Evolutionary conservation across 2,888 invertebrate species (phyloP).

Genomic region (Tubulanus polymorphus): DNA sequence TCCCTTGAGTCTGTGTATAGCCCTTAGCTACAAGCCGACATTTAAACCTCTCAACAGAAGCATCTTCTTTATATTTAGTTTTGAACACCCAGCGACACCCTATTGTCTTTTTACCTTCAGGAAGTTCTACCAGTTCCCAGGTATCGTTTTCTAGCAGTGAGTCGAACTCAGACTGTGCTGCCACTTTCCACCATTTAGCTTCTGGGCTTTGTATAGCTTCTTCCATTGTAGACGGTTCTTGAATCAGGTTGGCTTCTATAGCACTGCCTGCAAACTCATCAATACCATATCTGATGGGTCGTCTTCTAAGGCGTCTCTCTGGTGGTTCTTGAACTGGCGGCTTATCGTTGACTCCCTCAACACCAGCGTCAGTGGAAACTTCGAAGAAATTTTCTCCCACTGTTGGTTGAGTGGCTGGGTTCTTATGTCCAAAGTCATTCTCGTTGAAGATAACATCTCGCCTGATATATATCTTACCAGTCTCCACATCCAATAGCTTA

Average conservation of each 20-base stretch:
- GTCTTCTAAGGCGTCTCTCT: too few relatives aligned
- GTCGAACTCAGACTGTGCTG: slow-evolving; percentile 17
- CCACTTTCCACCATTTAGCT: slow-evolving; percentile 9
- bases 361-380: not conserved
- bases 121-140: slow-evolving; percentile 15
- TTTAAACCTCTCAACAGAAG: slow-evolving; percentile 7
- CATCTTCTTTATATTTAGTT: slow-evolving; percentile 14
- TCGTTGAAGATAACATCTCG: slow-evolving; percentile 6
- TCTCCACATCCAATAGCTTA: slow-evolving; percentile 13
- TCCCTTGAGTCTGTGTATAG: slow-evolving; percentile 15
- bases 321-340: slow-evolving; percentile 1
- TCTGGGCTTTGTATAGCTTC: not conserved
- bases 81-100: slow-evolving; percentile 20
- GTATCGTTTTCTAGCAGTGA: slow-evolving; percentile 20
- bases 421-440: not conserved
- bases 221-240: not conserved
- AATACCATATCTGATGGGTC: slow-evolving; percentile 1
- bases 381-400: not conserved
- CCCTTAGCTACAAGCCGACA: slow-evolving; percentile 19
- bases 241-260: not conserved
- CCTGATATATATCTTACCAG: not conserved
- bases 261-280: slow-evolving; percentile 3
- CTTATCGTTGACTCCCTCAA: slow-evolving; percentile 1
- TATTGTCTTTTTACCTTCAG: slow-evolving; percentile 14
- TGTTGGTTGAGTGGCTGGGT: not conserved